These are phyloP conservation scores for Bellardia bayeri DNA, from an alignment of 2,888 invertebrate species.

Conservation along the genomic window DNA sequence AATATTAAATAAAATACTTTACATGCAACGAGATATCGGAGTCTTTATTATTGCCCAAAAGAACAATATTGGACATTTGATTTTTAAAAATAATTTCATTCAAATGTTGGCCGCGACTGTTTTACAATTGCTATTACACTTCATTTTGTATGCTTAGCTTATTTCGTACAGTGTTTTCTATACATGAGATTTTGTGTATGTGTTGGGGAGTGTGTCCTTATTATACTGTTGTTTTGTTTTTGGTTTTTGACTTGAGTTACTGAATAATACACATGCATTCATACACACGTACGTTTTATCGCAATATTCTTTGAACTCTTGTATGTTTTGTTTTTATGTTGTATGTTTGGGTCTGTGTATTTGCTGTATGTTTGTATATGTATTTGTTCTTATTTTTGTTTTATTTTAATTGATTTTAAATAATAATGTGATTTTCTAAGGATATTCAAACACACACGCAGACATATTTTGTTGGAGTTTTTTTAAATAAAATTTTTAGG, in stretches of 20 bases:
- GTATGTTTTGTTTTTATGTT: conserved; percentile 14
- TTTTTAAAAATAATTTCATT: too few relatives aligned
- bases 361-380: too few relatives aligned
- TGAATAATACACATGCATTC: conserved; percentile 4
- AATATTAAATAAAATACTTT: too few relatives aligned
- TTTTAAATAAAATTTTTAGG: conserved; percentile 28
- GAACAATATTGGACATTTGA: too few relatives aligned
- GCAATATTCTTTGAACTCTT: conserved; percentile 43
- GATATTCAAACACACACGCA: conserved; percentile 35
- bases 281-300: conserved; percentile 16
- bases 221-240: conserved; percentile 9
- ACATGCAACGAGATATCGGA: too few relatives aligned
- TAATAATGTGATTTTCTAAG: conserved; percentile 64
- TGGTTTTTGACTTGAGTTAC: conserved; percentile 31
- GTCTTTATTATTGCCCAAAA: too few relatives aligned
- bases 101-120: too few relatives aligned
- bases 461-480: not conserved
- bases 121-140: too few relatives aligned
- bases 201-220: conserved; percentile 9
- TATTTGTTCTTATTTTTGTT: conserved; percentile 33
- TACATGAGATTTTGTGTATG: not conserved
- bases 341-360: conserved; percentile 12
- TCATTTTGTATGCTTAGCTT: too few relatives aligned
- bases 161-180: not conserved
- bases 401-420: conserved; percentile 70